A percentile compares a stretch with the other conserved stretches of the same genome.
These are phyloP conservation scores for Trialeurodes vaporariorum DNA, from an alignment of 1,140 invertebrate species.

Conservation along the genomic window DNA sequence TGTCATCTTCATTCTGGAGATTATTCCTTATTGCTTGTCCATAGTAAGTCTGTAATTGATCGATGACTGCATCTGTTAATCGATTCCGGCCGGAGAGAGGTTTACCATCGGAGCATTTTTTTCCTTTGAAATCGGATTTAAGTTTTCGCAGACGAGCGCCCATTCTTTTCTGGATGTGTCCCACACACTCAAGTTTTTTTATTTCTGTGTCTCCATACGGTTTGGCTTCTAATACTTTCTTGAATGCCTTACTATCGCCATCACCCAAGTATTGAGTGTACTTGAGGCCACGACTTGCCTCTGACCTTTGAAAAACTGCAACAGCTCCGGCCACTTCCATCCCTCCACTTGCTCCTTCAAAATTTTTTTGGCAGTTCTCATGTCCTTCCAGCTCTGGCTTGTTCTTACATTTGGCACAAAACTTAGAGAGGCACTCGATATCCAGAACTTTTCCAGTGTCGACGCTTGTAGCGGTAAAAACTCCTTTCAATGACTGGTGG, in stretches of 20 bases:
- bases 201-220: constrained; percentile 12
- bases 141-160: constrained; percentile 12
- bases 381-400: neutral
- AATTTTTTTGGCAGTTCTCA: neutral
- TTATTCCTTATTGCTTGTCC: constrained; percentile 28
- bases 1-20: constrained; percentile 26
- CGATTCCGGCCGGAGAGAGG: constrained; percentile 4
- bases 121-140: constrained; percentile 8
- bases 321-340: neutral
- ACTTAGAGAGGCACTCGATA: constrained; percentile 15
- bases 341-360: neutral
- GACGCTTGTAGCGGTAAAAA: constrained; percentile 13
- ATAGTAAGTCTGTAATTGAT: constrained; percentile 16
- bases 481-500: constrained; percentile 19
- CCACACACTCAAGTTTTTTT: constrained; percentile 20
- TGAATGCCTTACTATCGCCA: neutral
- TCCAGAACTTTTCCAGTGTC: constrained; percentile 19
- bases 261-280: neutral
- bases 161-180: constrained; percentile 21
- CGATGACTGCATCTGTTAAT: neutral
- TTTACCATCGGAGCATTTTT: constrained; percentile 14
- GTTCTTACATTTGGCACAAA: constrained; percentile 10
- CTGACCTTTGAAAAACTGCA: neutral
- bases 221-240: neutral
- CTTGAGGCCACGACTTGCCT: neutral